Evolutionary conservation across 2,113 vertebrate genomes (phyloP).

Genomic region (Zeus faber): DNA sequence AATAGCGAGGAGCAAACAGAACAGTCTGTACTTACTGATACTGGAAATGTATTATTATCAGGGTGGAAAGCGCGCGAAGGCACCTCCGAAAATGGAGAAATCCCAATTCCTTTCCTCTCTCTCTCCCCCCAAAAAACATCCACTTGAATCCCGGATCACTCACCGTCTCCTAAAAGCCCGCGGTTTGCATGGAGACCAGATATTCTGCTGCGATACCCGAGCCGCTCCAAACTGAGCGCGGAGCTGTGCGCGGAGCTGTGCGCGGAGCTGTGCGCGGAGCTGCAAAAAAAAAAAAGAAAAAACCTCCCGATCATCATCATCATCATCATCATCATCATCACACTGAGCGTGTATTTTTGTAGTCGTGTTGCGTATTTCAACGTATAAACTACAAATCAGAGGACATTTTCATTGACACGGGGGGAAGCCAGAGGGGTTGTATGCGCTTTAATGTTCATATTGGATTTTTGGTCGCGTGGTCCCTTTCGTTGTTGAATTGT

Average conservation of each 20-base stretch:
- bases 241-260: slow-evolving; percentile 37
- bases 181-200: slow-evolving; percentile 61
- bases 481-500: no score
- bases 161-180: slow-evolving; percentile 64
- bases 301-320: slow-evolving; percentile 35
- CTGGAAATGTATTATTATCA: no score
- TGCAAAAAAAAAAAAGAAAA: slow-evolving; percentile 40
- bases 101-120: no score
- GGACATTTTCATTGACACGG: slow-evolving; percentile 51
- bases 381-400: slow-evolving; percentile 64
- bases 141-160: no score
- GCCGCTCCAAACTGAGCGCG: slow-evolving; percentile 62
- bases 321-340: no score
- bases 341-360: slow-evolving; percentile 57
- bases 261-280: slow-evolving; percentile 55
- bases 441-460: no score
- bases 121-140: no score
- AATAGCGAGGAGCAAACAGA: neutral
- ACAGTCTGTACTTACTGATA: no score
- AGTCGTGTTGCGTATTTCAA: slow-evolving; percentile 66
- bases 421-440: no score
- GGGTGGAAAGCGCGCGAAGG: no score
- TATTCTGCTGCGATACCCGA: slow-evolving; percentile 61
- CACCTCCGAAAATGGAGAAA: no score
- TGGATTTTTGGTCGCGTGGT: no score